Evolutionary conservation across 2,888 invertebrate species (phyloP).

Genomic region (Orthonevra nobilis): DNA sequence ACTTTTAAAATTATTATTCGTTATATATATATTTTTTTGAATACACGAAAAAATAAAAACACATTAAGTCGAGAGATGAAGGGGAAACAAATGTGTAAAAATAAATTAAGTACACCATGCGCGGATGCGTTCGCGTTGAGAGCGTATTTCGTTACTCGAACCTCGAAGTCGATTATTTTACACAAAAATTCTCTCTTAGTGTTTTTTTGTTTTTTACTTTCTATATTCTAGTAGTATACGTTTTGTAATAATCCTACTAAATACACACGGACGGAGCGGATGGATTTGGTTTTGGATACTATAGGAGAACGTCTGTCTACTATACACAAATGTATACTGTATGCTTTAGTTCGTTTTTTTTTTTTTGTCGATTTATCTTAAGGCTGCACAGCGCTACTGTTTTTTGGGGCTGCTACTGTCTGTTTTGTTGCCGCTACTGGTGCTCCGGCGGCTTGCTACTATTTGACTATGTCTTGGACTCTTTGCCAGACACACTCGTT

Average conservation of each 20-base stretch:
- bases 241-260: constrained; percentile 63
- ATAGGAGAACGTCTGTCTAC: constrained; percentile 30
- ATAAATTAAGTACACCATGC: constrained; percentile 55
- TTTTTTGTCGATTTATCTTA: constrained; percentile 69
- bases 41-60: neutral
- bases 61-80: constrained; percentile 39
- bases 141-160: constrained; percentile 68
- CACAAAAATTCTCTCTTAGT: constrained; percentile 41
- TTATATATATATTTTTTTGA: constrained; percentile 13
- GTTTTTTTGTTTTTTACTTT: too few relatives aligned
- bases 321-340: constrained; percentile 36
- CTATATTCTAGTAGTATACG: constrained; percentile 42
- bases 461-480: constrained; percentile 70
- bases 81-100: constrained; percentile 4
- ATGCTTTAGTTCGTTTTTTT: constrained; percentile 53
- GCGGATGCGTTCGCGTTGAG: constrained; percentile 65
- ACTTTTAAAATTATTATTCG: constrained; percentile 1
- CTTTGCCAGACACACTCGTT: constrained; percentile 79
- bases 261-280: constrained; percentile 57
- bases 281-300: too few relatives aligned
- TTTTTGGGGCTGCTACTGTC: constrained; percentile 70
- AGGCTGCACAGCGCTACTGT: constrained; percentile 65
- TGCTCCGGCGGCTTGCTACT: constrained; percentile 68
- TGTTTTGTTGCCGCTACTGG: constrained; percentile 71
- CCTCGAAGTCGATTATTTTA: constrained; percentile 61